Conservation (phyloP, 1,140 invertebrate species). For the Platyura marginata region DNA sequence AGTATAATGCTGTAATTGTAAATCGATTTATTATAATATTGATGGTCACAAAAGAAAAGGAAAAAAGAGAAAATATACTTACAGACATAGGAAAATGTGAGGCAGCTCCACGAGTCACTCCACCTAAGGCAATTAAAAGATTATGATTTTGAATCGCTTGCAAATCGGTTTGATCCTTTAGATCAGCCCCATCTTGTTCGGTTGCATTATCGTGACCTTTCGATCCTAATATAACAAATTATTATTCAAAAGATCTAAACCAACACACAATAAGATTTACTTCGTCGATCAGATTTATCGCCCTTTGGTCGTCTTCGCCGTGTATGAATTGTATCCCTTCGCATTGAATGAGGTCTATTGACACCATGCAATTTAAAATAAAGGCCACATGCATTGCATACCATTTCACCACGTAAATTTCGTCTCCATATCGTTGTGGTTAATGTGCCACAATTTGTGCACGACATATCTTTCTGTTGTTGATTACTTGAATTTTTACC, state of each 20-base stretch:
- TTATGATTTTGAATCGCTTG: conserved; percentile 5
- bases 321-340: conserved; percentile 92
- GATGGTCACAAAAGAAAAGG: no score
- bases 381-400: conserved; percentile 86
- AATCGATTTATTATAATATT: no score
- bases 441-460: conserved; percentile 69
- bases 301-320: conserved; percentile 74
- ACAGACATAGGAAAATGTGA: conserved; percentile 5
- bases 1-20: conserved; percentile 2
- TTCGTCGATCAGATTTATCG: conserved; percentile 29
- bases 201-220: conserved; percentile 2
- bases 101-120: background rate
- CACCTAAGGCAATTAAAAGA: conserved; percentile 6
- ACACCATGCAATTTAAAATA: conserved; percentile 88
- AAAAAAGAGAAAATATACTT: no score
- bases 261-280: conserved; percentile 6
- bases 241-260: background rate
- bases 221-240: background rate
- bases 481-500: conserved; percentile 1
- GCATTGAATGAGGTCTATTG: conserved; percentile 81
- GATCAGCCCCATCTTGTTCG: conserved; percentile 1
- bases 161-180: conserved; percentile 1
- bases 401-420: conserved; percentile 75
- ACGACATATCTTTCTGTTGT: conserved; percentile 47
- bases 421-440: conserved; percentile 86